A percentile compares a stretch with the other conserved stretches of the same genome.
phyloP scores from a whole-genome alignment of 2,888 invertebrate genomes.

The Troides aeacus region DNA sequence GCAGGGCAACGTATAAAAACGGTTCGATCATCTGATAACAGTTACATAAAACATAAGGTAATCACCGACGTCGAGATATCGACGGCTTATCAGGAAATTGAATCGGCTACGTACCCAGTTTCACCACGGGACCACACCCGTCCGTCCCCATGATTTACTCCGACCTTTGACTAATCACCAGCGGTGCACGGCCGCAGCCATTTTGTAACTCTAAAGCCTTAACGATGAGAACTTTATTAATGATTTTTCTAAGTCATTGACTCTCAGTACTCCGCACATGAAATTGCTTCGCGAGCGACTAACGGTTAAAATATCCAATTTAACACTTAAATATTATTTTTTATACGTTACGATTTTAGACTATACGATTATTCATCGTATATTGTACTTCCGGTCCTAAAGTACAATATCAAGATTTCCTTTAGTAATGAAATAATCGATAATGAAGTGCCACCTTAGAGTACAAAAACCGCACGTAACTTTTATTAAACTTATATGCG shows the following conservation, averaged over 20 bases:
- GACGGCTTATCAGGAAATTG: constrained; percentile 20
- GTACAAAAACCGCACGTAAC: too few relatives aligned
- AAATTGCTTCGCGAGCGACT: too few relatives aligned
- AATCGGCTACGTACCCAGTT: constrained; percentile 10
- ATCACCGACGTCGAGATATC: constrained; percentile 7
- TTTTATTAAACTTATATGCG: too few relatives aligned
- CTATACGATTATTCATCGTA: too few relatives aligned
- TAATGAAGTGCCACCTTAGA: too few relatives aligned
- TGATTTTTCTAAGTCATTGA: constrained; percentile 1
- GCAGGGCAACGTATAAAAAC: background rate
- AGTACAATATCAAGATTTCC: too few relatives aligned
- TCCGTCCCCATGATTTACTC: constrained; percentile 36
- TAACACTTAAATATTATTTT: too few relatives aligned
- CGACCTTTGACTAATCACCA: constrained; percentile 36
- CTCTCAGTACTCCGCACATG: too few relatives aligned
- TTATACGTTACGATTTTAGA: too few relatives aligned
- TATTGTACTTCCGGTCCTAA: too few relatives aligned
- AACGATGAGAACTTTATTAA: background rate
- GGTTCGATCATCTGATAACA: background rate
- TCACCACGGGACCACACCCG: constrained; percentile 11
- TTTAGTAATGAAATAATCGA: too few relatives aligned
- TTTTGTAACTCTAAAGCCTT: constrained; percentile 7
- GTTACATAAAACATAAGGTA: constrained; percentile 11
- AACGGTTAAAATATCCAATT: too few relatives aligned
- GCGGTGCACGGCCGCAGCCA: constrained; percentile 28